Evolutionary conservation across 2,888 invertebrate genomes (phyloP).

Genomic region (Zootermopsis nevadensis): DNA sequence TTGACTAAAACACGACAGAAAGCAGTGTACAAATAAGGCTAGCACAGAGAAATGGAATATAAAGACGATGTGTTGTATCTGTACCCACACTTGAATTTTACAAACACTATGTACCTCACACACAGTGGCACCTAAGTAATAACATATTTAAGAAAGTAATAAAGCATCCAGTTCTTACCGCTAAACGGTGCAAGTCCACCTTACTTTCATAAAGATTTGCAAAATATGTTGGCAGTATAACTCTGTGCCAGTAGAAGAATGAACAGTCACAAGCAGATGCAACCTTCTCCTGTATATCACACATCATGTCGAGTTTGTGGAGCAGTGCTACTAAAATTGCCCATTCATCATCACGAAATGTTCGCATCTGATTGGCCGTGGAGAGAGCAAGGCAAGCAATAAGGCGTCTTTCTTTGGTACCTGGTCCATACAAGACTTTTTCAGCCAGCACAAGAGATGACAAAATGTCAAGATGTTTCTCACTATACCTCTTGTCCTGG

Average conservation of each 20-base stretch:
- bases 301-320: slow-evolving; percentile 73
- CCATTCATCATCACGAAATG: slow-evolving; percentile 73
- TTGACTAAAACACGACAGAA: no score
- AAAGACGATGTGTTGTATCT: no score
- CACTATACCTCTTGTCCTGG: slow-evolving; percentile 72
- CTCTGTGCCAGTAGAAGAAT: slow-evolving; percentile 85
- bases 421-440: slow-evolving; percentile 73
- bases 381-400: slow-evolving; percentile 76
- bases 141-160: no score
- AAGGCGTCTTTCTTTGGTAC: slow-evolving; percentile 73
- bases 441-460: slow-evolving; percentile 82
- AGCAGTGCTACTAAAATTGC: slow-evolving; percentile 71
- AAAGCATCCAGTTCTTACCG: slow-evolving; percentile 61
- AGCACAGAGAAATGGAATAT: no score
- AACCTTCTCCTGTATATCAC: slow-evolving; percentile 70
- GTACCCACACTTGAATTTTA: no score
- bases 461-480: slow-evolving; percentile 75
- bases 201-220: slow-evolving; percentile 77
- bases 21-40: no score
- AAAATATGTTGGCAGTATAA: slow-evolving; percentile 80
- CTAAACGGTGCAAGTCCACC: slow-evolving; percentile 72
- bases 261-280: slow-evolving; percentile 76
- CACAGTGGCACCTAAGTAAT: no score
- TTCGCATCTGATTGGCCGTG: slow-evolving; percentile 72
- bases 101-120: no score